Evolutionary conservation across 1,140 invertebrate genomes (phyloP), one percentile per base, ranked within the genome.

Genomic region (Littorina saxatilis): DNA sequence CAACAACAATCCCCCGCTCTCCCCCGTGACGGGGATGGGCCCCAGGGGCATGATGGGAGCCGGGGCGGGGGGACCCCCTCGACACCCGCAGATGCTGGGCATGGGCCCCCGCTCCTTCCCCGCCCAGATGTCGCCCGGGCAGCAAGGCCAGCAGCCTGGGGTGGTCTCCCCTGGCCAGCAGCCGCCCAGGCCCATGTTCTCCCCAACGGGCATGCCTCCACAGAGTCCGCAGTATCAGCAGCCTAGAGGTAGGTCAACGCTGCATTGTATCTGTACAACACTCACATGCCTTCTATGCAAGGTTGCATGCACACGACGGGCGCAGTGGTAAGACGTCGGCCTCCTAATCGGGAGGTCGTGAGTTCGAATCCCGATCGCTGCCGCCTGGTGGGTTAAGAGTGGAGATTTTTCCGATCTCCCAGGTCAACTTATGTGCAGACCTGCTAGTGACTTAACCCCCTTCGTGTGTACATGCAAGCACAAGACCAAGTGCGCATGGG

Each of bases 151-250:
- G 29, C 76, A 61, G n/a, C 20, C 32, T 15, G 70, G 83, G 86
- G 74, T 95, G 95, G 82, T 95, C 95, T 84, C 95, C 95, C 85
- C 94, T 95, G 85, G 95, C 61, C 92, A 94, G 40, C 89, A 85
- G 61, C n/a, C 23, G 37, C 55, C 66, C 20, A 35, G 35, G 17
- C 35, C 35, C 37, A 78, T 78, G 76, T 78, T 78, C 58, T 58
- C 76, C 32, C 55, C 76, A n/a, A 35, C 29, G 11, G 58, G 76
- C 13, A 40, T 63, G 29, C 27, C n/a, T 4, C 73, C 40, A 37
- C 82, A 80, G 61, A 77, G 70, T 32, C 80, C 78, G n/a, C 80
- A 82, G 50, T 72, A 70, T 29, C 82, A 78, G 15, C 68, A 80
- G 32, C 78, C 2, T 84, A 86, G 43, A 85, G 86, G 17, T 87